Conservation (phyloP, 2,888 invertebrate genomes). For the Drosophila anomelani region DNA sequence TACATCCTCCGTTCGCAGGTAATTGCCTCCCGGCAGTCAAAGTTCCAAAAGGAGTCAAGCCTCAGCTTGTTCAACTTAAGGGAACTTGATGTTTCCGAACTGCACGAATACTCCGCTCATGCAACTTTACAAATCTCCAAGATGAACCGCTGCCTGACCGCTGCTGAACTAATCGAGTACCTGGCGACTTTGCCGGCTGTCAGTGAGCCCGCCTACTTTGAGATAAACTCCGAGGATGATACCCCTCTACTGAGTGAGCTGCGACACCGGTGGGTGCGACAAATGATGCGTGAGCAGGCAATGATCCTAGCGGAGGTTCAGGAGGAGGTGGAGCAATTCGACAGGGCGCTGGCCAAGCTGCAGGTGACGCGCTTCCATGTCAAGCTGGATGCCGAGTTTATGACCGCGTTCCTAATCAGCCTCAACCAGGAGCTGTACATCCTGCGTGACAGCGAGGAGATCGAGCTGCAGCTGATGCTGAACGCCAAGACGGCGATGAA, state of each 20-base stretch:
- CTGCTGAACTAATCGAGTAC: slow-evolving; percentile 38
- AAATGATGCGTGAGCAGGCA: slow-evolving; percentile 88
- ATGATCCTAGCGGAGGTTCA: slow-evolving; percentile 87
- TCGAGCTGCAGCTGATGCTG: slow-evolving; percentile 88
- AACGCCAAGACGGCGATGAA: slow-evolving; percentile 86
- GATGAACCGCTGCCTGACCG: slow-evolving; percentile 46
- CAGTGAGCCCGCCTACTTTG: slow-evolving; percentile 63
- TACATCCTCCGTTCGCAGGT: neutral
- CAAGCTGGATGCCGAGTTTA: slow-evolving; percentile 86
- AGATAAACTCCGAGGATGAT: slow-evolving; percentile 42
- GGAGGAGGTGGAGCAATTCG: slow-evolving; percentile 87
- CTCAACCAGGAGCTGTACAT: slow-evolving; percentile 91
- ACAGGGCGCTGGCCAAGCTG: slow-evolving; percentile 87
- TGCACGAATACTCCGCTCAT: slow-evolving; percentile 62
- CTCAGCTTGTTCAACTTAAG: slow-evolving; percentile 30
- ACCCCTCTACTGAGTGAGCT: slow-evolving; percentile 67
- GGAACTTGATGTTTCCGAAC: slow-evolving; percentile 19
- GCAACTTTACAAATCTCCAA: slow-evolving; percentile 58
- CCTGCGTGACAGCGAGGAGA: slow-evolving; percentile 89
- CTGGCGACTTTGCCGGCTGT: slow-evolving; percentile 53
- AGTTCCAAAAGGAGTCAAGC: neutral
- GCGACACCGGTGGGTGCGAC: slow-evolving; percentile 75
- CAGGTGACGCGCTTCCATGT: slow-evolving; percentile 87
- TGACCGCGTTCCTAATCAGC: slow-evolving; percentile 88
- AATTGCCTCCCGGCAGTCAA: neutral